A percentile compares a stretch with the other conserved stretches of the same genome.
These are phyloP conservation scores for Leptinotarsa rubiginosa DNA, from an alignment of 2,888 invertebrate species.

Conservation along the genomic window DNA sequence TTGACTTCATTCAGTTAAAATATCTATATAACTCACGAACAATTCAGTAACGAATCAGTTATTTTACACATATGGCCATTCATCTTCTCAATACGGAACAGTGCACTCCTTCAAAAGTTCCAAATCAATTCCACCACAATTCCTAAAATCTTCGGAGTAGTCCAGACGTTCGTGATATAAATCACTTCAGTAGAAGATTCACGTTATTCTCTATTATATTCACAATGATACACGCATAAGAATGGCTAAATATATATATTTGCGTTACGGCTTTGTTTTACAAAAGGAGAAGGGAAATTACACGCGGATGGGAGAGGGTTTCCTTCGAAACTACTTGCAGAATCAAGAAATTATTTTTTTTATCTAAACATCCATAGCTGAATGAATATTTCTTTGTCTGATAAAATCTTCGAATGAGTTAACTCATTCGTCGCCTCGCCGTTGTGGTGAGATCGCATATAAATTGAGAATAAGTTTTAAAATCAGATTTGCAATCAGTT, in stretches of 20 bases:
- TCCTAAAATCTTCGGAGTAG: background rate
- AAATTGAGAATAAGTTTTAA: background rate
- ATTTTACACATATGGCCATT: too few species aligned
- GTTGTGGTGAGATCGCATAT: background rate
- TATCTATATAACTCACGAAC: too few species aligned
- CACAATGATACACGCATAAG: constrained; percentile 39
- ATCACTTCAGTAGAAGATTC: constrained; percentile 44
- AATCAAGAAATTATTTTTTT: constrained; percentile 20
- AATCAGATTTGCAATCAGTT: background rate
- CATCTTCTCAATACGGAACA: too few species aligned
- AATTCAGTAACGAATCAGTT: too few species aligned
- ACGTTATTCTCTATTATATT: constrained; percentile 39
- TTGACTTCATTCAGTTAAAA: too few species aligned
- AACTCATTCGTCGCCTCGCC: constrained; percentile 28
- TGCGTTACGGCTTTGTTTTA: constrained; percentile 41
- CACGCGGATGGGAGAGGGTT: constrained; percentile 26
- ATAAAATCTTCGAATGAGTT: constrained; percentile 31
- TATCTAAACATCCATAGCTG: constrained; percentile 7
- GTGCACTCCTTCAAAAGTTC: too few species aligned
- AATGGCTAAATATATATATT: constrained; percentile 39
- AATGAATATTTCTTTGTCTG: constrained; percentile 32
- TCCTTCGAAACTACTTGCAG: constrained; percentile 23
- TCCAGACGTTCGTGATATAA: constrained; percentile 48
- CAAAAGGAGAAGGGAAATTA: constrained; percentile 35
- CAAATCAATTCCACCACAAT: background rate